These are phyloP conservation scores for Lasioglossum leucozonium DNA, from an alignment of 2,888 invertebrate species.

Conservation along the genomic window DNA sequence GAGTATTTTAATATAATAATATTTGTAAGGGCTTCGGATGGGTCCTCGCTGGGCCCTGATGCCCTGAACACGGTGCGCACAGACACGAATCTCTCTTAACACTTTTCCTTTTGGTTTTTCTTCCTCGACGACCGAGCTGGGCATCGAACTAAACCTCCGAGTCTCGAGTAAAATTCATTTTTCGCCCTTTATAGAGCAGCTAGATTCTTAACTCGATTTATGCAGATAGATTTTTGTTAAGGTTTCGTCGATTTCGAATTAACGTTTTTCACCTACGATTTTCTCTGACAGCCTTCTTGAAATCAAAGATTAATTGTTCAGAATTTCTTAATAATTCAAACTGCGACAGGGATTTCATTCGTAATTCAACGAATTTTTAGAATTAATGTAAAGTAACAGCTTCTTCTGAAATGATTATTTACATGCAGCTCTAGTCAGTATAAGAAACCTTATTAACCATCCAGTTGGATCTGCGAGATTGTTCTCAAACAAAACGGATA, in stretches of 20 bases:
- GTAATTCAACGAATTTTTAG: not conserved
- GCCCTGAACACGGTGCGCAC: constrained; percentile 62
- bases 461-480: too few species aligned
- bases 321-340: not conserved
- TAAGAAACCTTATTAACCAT: too few species aligned
- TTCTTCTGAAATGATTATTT: too few species aligned
- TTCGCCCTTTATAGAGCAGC: too few species aligned
- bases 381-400: too few species aligned
- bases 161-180: not conserved
- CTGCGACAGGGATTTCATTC: not conserved
- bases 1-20: constrained; percentile 80
- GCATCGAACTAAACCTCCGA: not conserved
- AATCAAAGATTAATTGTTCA: not conserved
- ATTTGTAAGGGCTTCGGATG: constrained; percentile 58
- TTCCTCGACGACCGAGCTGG: constrained; percentile 35
- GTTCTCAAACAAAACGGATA: too few species aligned
- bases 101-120: constrained; percentile 48
- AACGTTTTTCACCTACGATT: not conserved
- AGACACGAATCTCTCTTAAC: constrained; percentile 63
- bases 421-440: too few species aligned
- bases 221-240: too few species aligned
- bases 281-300: not conserved
- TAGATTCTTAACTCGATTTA: not conserved
- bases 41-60: constrained; percentile 30
- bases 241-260: too few species aligned